phyloP scores from a whole-genome alignment of 2,797 vertebrate species.

The Vespertilio murinus region DNA sequence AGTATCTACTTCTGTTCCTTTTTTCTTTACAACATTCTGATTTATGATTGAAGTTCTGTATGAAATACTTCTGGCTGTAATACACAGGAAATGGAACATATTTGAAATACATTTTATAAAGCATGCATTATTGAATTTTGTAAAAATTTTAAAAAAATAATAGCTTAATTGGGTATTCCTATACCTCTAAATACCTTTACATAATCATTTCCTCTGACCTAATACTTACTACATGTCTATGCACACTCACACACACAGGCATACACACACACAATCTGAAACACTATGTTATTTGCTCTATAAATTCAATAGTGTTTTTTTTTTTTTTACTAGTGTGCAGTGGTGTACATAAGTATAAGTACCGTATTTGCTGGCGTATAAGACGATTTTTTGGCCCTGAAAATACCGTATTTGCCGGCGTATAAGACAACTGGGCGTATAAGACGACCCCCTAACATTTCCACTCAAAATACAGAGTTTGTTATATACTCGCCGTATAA shows the following conservation, averaged over 20 bases:
- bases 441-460: no score
- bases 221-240: background rate
- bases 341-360: background rate
- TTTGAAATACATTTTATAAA: conserved; percentile 24
- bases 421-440: no score
- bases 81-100: background rate
- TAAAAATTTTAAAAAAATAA: background rate
- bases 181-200: background rate
- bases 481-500: no score
- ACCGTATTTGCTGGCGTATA: no score
- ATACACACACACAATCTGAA: background rate
- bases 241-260: accelerated
- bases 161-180: background rate
- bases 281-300: background rate
- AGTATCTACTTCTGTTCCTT: background rate
- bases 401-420: no score
- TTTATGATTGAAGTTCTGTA: background rate
- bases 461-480: no score
- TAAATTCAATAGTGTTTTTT: background rate
- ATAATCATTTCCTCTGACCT: background rate
- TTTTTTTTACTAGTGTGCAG: background rate
- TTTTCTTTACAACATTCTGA: background rate
- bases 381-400: no score
- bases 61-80: background rate
- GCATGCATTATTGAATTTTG: background rate